Evolutionary conservation across 2,113 vertebrate species (phyloP), one percentile per base, ranked within the genome.

Genomic region (Rhodinocichla rosea): DNA sequence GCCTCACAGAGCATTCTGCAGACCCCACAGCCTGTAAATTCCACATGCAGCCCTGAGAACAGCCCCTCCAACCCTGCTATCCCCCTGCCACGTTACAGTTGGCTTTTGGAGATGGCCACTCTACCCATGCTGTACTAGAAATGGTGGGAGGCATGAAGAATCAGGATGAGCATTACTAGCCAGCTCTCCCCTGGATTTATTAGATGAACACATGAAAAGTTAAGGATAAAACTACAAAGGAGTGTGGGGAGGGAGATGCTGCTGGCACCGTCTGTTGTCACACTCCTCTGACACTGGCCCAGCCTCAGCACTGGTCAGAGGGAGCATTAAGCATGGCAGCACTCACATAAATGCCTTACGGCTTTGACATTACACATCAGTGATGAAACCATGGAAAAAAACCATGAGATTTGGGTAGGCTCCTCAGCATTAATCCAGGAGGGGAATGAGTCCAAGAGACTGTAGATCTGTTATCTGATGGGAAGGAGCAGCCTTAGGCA

Each of bases 61-160:
- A 78, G 56, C 52, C 39, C 26, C 55, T 45, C 59, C 26, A 14
- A 7, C 47, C 47, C 7, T 4, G 3, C 10, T 1, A 0, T 26
- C 56, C 26, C 70, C 47, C 62, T 13, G 11, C 40, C 18, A 10
- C 1, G 1, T 23, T 26, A 45, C 65, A 65, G 49, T 4, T 0
- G 0, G 35, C 22, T 82, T 74, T 63, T 6, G 19, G 69, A 63
- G 65, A 60, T 2, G 1, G 68, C 32, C 42, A 24, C 52, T 27
- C 37, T 77, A 68, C 13, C 1, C 1, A 13, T 27, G 56, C 50
- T 6, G 1, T 22, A 14, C 37, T 0, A 1, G 80, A 77, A 88
- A 75, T 7, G 33, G 33, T n/a, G 27, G 35, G 62, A 84, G 62
- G 50, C 26, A 59, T 17, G 21, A 59, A 55, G 10, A 86, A 22